Percentiles rank a stretch among this genome's conserved stretches.
These are phyloP conservation scores for Thalassarche chlororhynchos DNA, from an alignment of 2,113 vertebrate species.

Conservation along the genomic window DNA sequence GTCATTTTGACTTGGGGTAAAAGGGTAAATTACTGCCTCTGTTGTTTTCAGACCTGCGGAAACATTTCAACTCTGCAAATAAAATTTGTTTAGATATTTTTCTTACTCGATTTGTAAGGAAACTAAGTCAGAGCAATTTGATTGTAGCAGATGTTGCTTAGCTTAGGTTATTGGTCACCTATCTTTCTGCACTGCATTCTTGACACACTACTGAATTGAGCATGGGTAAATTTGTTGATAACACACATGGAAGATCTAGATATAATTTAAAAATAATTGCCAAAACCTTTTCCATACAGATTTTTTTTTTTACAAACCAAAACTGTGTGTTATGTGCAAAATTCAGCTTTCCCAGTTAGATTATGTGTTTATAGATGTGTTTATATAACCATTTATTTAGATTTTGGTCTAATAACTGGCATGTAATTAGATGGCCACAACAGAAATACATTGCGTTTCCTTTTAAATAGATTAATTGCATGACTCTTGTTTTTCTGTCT, in stretches of 20 bases:
- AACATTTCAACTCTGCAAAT: neutral
- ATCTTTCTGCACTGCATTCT: neutral
- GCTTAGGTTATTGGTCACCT: neutral
- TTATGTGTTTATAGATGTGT: neutral
- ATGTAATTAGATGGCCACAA: neutral
- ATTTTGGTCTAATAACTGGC: neutral
- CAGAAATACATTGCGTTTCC: neutral
- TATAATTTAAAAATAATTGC: neutral
- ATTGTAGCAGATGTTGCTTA: neutral
- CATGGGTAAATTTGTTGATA: neutral
- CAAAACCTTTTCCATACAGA: accelerated
- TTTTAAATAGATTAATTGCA: neutral
- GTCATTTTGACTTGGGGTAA: neutral
- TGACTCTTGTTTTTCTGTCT: accelerated
- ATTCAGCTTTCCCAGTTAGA: neutral
- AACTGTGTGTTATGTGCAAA: neutral
- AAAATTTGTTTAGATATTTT: neutral
- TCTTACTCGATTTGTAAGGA: neutral
- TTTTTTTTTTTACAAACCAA: neutral
- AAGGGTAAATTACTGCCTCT: slow-evolving; percentile 7
- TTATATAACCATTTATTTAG: neutral
- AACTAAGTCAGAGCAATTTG: neutral
- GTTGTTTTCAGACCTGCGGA: neutral
- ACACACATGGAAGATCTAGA: neutral
- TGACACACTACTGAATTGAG: neutral